Evolutionary conservation across 2,888 invertebrate species (phyloP), one percentile per base, ranked within the genome.

Genomic region (Xestia sexstrigata): DNA sequence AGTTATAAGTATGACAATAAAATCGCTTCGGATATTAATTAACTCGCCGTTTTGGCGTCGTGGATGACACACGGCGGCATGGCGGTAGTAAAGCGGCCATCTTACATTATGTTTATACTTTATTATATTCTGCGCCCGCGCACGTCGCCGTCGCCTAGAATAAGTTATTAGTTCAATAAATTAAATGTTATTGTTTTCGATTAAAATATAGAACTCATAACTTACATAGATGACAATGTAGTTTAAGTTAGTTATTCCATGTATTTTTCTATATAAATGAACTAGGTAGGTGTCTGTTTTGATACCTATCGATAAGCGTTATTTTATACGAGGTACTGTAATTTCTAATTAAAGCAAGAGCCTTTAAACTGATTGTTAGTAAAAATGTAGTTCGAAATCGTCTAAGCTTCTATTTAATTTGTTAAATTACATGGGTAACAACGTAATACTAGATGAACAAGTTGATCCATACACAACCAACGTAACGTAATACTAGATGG

Each of bases 11-110:
- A 74, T 76, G 69, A 65, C 72, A 74, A 76, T 72, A 76, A 74
- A 74, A 69, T 49, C 63, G 55, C 23, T 58, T 72, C 39, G 69
- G 20, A 71, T 69, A 74, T 79, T 76, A 82, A 84, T 82, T 79
- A 66, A 66, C 75, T 75, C 2, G 15, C 45, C 26, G 49, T 66
- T 78, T 76, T 42, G 23, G 65, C 62, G 65, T 70, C 45, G 13
- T 67, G 70, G 62, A 69, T 47, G 74, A 66, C 52, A 68, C 75
- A 49, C 45, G 42, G 49, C 30, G 62, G 62, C 62, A 11, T 35
- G 35, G 62, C 62, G 55, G 42, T 82, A 74, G 73, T 80, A 55
- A 82, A 70, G 70, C 75, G 78, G 63, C 52, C 63, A 67, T 71
- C 66, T 68, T 58, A 45, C 68, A 39, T 63, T 52, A 60, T 66